These are phyloP conservation scores for Hydrolagus affinis DNA, from an alignment of 2,113 vertebrate genomes.

Conservation along the genomic window DNA sequence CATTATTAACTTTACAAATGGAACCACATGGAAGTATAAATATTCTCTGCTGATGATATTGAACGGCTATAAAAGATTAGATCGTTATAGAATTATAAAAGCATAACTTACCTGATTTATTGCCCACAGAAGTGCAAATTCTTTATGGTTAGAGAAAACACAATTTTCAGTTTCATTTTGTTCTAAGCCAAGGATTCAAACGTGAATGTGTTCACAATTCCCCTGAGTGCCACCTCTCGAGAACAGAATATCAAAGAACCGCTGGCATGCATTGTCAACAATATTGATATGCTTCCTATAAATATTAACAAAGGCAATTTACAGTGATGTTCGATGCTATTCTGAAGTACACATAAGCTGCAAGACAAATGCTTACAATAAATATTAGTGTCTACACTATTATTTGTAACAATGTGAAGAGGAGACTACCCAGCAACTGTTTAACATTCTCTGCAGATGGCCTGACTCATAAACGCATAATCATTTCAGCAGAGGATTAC, in stretches of 20 bases:
- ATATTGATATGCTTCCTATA: background rate
- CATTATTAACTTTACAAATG: constrained; percentile 32
- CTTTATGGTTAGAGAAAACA: constrained; percentile 26
- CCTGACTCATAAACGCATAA: constrained; percentile 2
- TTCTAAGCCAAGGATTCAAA: background rate
- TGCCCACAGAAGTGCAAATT: constrained; percentile 14
- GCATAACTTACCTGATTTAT: constrained; percentile 26
- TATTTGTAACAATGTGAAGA: background rate
- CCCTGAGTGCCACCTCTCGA: background rate
- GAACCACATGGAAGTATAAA: constrained; percentile 1
- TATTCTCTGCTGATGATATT: constrained; percentile 13
- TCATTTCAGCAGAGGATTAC: background rate
- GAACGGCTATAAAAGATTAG: constrained; percentile 13
- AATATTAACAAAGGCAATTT: constrained; percentile 27
- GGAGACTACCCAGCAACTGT: background rate
- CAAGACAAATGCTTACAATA: background rate
- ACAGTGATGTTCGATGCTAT: background rate
- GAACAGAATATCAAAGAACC: constrained; percentile 24
- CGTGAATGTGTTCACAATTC: constrained; percentile 8
- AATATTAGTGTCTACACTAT: background rate
- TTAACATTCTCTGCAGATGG: background rate
- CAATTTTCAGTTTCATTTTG: constrained; percentile 25
- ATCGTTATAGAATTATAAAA: constrained; percentile 22
- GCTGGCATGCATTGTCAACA: background rate
- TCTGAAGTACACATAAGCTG: background rate